Evolutionary conservation across 1,140 invertebrate species (phyloP).

Genomic region (Bombus impatiens): DNA sequence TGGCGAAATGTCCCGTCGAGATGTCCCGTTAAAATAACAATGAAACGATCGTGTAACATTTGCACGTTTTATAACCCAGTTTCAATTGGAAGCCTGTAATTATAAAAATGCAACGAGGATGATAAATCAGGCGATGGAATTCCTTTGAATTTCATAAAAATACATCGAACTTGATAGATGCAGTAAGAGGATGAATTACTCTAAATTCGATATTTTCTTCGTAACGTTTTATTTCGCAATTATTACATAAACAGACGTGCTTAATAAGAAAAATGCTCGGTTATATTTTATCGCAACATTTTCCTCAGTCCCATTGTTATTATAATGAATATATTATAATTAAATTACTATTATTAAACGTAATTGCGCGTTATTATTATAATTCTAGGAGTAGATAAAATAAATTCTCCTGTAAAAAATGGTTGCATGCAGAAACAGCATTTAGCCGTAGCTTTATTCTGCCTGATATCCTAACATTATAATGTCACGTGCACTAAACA

Average conservation of each 20-base stretch:
- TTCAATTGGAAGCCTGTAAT: too few species aligned
- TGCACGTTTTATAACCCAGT: too few species aligned
- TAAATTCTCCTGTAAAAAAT: not conserved
- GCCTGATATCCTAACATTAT: not conserved
- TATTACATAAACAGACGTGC: too few species aligned
- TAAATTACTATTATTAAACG: not conserved
- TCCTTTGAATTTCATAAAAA: not conserved
- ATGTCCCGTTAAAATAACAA: too few species aligned
- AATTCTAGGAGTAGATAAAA: not conserved
- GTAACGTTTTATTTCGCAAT: not conserved
- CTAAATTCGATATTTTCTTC: not conserved
- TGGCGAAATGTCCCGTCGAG: too few species aligned
- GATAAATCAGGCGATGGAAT: too few species aligned
- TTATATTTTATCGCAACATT: too few species aligned
- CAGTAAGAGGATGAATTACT: accelerated
- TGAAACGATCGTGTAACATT: too few species aligned
- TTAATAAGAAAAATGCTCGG: not conserved
- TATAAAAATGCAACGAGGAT: too few species aligned
- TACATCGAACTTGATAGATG: not conserved
- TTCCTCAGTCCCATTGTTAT: not conserved
- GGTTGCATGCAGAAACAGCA: not conserved
- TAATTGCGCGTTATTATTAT: not conserved
- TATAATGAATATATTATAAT: not conserved
- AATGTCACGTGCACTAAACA: not conserved
- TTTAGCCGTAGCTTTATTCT: not conserved